Base-by-base conservation (phyloP, 2,888 invertebrate species). In the Zaprionus bogoriensis region DNA sequence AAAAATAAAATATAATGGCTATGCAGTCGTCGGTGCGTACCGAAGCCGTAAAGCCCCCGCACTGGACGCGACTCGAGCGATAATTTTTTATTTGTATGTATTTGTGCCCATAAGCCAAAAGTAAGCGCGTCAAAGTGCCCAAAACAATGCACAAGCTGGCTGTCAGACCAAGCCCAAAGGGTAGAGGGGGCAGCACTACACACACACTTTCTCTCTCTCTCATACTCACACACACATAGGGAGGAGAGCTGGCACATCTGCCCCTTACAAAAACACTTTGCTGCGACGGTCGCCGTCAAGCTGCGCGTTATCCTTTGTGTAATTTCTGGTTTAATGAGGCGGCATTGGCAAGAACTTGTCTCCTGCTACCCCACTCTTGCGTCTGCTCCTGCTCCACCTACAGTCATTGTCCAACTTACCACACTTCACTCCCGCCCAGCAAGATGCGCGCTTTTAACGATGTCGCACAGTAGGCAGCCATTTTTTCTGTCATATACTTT, bases 321-420 rank as follows among this genome's bases (percentile, higher is more conserved):
- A 81, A 83, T 87, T 85, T 87, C 77, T 76, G 74, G 84, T 84
- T 79, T 87, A 86, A 87, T 86, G 86, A 78, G 82, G 84, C 79
- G 74, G 61, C 68, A 76, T 70, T 68, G 66, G 72, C 53, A 65
- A 58, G 62, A 67, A 53, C 61, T 61, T 64, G 57, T 57, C 42
- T 25, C 30, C 46, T 39, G 7, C 39, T 10, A 6, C 22, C 12
- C 17, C 32, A 6, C 19, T n/a, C n/a, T n/a, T n/a, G n/a, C 42
- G 20, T 20, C 23, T 4, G 0, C 4, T 9, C n/a, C 9, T 12
- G 3, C 30, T 30, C 14, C 9, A 7, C 9, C 23, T 1, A 22
- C 14, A 6, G 0, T 25, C 25, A n/a, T 6, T 0, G 6, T 7
- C 27, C 3, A 9, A 9, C 32, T 38, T 7, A 2, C 14, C 32